Percentiles rank a stretch among this genome's conserved stretches.
Evolutionary conservation across 64 coral and sea anemone species (phyloP).

Genomic region (Montipora sp.): DNA sequence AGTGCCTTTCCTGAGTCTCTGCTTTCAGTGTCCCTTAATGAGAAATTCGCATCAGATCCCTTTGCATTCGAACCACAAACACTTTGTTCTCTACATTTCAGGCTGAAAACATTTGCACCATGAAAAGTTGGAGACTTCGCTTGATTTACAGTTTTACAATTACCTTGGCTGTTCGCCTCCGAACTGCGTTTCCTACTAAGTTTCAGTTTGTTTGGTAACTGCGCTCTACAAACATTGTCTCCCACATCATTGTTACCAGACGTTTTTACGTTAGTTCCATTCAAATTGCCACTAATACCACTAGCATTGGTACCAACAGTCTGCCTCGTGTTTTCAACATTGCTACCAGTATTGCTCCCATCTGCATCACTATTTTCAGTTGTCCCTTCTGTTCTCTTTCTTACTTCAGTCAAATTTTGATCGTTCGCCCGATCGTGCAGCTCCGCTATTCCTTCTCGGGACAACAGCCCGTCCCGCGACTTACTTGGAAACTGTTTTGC

Average conservation of each 20-base stretch:
- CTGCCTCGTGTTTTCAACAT: neutral
- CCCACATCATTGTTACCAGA: neutral
- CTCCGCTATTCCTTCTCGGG: neutral
- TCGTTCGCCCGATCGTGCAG: neutral
- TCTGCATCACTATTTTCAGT: neutral
- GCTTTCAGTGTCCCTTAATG: neutral
- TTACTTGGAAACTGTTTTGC: neutral
- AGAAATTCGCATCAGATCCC: neutral
- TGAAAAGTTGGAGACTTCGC: neutral
- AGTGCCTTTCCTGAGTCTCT: neutral
- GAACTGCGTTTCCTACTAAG: conserved; percentile 24
- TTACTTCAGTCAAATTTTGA: neutral
- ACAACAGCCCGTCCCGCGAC: neutral
- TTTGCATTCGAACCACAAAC: neutral
- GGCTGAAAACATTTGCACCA: neutral
- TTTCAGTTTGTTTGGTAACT: conserved; percentile 10
- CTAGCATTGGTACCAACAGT: neutral
- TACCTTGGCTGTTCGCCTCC: neutral
- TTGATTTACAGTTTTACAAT: neutral
- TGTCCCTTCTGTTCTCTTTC: neutral
- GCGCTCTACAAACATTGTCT: conserved; percentile 15
- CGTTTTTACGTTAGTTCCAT: neutral
- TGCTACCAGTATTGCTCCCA: neutral
- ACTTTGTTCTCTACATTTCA: neutral
- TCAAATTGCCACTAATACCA: neutral